These are phyloP conservation scores for Clamator glandarius DNA, from an alignment of 2,797 vertebrate genomes.

Conservation along the genomic window DNA sequence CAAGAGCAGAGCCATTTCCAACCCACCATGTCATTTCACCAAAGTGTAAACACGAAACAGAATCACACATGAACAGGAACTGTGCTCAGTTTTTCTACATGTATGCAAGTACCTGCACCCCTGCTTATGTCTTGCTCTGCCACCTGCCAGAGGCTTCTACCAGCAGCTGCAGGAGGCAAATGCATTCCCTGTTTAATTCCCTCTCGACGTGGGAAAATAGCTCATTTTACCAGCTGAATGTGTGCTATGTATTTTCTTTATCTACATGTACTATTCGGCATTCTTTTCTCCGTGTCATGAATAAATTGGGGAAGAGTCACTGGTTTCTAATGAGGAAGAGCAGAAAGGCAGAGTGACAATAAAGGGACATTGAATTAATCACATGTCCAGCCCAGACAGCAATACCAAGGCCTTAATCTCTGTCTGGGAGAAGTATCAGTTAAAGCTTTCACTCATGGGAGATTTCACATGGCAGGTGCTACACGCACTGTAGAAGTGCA, in stretches of 20 bases:
- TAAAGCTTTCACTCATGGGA: constrained; percentile 17
- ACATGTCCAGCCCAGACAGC: neutral
- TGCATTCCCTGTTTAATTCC: neutral
- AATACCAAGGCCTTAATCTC: neutral
- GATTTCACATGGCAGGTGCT: constrained; percentile 33
- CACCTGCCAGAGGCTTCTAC: neutral
- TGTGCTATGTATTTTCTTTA: neutral
- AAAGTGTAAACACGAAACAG: neutral
- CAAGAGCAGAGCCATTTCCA: neutral
- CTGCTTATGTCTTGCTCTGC: neutral
- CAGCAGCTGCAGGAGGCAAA: constrained; percentile 16
- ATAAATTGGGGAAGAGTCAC: constrained; percentile 29
- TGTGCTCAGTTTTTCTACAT: neutral
- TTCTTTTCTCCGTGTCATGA: constrained; percentile 18
- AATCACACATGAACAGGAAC: neutral
- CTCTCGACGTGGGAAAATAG: neutral
- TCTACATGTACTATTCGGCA: constrained; percentile 14
- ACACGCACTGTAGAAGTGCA: neutral
- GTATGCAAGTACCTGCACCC: fast-evolving
- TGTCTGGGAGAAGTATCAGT: neutral
- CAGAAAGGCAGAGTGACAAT: constrained; percentile 34
- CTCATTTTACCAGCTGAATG: constrained; percentile 13
- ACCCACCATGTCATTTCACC: neutral
- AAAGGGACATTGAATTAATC: constrained; percentile 12
- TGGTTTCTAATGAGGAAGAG: constrained; percentile 47